A percentile compares a stretch with the other conserved stretches of the same genome.
These are phyloP conservation scores for Gracilinanus agilis DNA, from an alignment of 2,113 vertebrate species.

Conservation along the genomic window DNA sequence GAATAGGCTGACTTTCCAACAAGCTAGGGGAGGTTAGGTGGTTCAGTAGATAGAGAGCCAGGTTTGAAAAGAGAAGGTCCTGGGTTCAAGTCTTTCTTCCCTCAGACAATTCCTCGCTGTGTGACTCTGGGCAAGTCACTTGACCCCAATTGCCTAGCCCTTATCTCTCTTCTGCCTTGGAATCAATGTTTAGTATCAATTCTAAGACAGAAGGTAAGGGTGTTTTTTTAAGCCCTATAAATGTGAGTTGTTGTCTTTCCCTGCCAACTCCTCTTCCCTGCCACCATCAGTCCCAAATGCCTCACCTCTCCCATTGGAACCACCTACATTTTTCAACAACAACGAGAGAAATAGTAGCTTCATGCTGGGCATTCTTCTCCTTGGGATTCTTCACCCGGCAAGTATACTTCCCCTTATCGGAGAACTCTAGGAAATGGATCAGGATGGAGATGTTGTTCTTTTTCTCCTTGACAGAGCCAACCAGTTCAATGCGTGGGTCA, in stretches of 20 bases:
- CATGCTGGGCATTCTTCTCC: constrained; percentile 89
- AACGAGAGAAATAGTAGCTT: constrained; percentile 88
- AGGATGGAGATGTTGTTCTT: constrained; percentile 91
- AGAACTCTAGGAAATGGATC: constrained; percentile 92
- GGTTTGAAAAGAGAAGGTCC: too few species aligned
- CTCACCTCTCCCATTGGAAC: background rate
- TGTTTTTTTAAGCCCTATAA: background rate
- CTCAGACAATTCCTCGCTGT: too few species aligned
- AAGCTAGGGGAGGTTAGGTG: too few species aligned
- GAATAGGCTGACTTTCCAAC: too few species aligned
- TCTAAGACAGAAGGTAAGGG: too few species aligned
- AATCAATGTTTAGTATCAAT: too few species aligned
- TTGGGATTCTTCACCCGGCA: constrained; percentile 94
- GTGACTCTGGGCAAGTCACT: too few species aligned
- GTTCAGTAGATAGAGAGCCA: too few species aligned
- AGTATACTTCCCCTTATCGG: constrained; percentile 91
- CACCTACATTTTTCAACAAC: constrained; percentile 94
- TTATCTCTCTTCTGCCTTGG: too few species aligned
- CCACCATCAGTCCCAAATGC: background rate
- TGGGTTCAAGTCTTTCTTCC: too few species aligned
- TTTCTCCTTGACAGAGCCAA: constrained; percentile 86
- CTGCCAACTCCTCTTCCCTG: background rate
- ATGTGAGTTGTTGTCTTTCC: background rate
- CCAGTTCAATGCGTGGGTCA: constrained; percentile 87
- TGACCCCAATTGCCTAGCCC: too few species aligned